Evolutionary conservation across 1,140 invertebrate genomes (phyloP).

Genomic region (Caenorhabditis brenneri): DNA sequence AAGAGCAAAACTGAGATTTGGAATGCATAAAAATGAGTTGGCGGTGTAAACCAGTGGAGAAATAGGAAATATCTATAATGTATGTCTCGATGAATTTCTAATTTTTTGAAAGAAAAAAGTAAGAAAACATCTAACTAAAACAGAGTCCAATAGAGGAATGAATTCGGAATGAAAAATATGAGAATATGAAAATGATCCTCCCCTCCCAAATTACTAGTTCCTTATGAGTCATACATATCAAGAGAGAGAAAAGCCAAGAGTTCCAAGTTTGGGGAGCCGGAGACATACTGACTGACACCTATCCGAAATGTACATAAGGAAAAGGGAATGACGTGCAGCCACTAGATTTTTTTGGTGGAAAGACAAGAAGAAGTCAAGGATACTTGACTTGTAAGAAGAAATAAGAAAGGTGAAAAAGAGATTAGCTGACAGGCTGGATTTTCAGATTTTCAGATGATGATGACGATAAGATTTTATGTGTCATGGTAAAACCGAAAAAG

Average conservation of each 20-base stretch:
- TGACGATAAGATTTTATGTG: no score
- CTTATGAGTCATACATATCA: neutral
- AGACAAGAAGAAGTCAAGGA: neutral
- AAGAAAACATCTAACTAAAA: neutral
- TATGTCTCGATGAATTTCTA: slow-evolving; percentile 15
- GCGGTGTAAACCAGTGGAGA: neutral
- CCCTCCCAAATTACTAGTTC: neutral
- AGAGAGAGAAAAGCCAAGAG: neutral
- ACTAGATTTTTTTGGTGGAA: neutral
- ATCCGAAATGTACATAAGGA: slow-evolving; percentile 23
- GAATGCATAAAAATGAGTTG: slow-evolving; percentile 24
- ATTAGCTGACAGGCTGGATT: no score
- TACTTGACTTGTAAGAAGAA: neutral
- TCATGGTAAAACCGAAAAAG: no score
- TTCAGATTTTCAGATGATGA: no score
- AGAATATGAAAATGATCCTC: neutral
- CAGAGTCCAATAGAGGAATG: neutral
- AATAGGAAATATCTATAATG: neutral
- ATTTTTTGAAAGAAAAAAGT: neutral
- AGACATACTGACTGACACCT: neutral
- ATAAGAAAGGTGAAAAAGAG: no score
- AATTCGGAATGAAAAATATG: neutral
- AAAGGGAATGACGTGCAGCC: neutral
- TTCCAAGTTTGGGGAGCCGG: neutral
- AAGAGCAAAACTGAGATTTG: neutral